Percentiles rank a stretch among this genome's conserved stretches.
Conservation (phyloP, 2,797 vertebrate species). For the Ispidina picta region DNA sequence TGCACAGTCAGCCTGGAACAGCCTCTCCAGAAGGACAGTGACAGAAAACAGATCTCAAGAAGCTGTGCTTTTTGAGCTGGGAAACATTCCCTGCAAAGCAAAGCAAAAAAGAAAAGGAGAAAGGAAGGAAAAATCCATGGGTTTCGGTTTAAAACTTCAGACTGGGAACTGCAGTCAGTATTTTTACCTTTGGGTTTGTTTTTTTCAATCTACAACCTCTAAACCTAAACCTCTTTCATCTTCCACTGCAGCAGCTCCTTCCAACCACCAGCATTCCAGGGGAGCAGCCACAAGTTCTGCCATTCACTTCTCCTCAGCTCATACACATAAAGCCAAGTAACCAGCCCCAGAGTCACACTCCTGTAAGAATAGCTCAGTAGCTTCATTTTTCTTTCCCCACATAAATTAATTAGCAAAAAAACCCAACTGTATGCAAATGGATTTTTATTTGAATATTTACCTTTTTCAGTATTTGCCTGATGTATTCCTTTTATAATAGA, state of each 20-base stretch:
- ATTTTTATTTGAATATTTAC: neutral
- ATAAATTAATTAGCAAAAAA: neutral
- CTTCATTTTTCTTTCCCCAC: neutral
- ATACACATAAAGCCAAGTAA: neutral
- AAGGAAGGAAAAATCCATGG: neutral
- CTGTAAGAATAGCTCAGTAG: neutral
- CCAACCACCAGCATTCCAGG: neutral
- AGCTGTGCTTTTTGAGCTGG: neutral
- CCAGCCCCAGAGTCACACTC: neutral
- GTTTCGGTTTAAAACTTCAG: neutral
- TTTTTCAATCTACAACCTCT: neutral
- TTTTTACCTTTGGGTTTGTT: neutral
- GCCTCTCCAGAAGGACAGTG: neutral
- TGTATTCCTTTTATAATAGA: neutral
- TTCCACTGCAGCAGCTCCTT: neutral
- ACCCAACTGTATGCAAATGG: neutral
- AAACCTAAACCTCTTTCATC: neutral
- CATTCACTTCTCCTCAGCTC: neutral
- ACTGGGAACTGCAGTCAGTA: neutral
- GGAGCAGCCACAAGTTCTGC: neutral
- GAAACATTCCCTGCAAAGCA: neutral
- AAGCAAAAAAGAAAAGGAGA: neutral
- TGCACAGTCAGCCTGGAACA: conserved; percentile 33
- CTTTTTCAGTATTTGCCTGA: neutral
- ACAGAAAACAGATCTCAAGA: conserved; percentile 17